Base-by-base conservation (phyloP, 2,888 invertebrate species). In the Strigamia maritima region DNA sequence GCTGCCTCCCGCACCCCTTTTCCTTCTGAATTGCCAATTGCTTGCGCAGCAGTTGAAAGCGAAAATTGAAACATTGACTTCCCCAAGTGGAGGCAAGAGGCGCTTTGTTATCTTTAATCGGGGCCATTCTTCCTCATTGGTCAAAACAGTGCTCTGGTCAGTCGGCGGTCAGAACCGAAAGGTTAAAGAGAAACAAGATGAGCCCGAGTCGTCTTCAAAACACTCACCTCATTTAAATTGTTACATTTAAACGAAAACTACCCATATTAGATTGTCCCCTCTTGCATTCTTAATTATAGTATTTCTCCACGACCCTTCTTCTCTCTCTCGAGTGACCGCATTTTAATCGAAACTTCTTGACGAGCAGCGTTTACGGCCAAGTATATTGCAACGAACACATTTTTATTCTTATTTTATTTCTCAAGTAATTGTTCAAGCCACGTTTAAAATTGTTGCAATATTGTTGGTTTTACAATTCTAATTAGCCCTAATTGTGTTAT, bases 61-160 rank as follows among this genome's bases (percentile, higher is more conserved):
- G 70, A 70, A 26, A 70, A 70, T 70, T 70, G 70, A 70, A 70
- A 70, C 70, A 70, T 70, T 70, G 70, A 26, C 26, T 70, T 70
- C 70, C 70, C 70, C 70, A 70, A 70, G 70, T 70, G 70, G 70
- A 70, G 70, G 70, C 70, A 70, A 70, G 70, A 70, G 70, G 70
- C 70, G 70, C 70, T 70, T 70, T 70, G 70, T 70, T 70, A 70
- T 70, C 70, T 70, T 70, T 70, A 70, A 70, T 70, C 70, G 70
- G 65, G 70, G 70, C 70, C 70, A 70, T 70, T 70, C 70, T 28
- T 70, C 24, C 70, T 26, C 70, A 70, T 70, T 70, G 70, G 70
- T 70, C 70, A 70, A 70, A 70, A 70, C 28, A 28, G 26, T 70
- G 70, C 70, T 16, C 28, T 70, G 26, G 24, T 70, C 70, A 26